Base-by-base conservation (phyloP, 2,888 invertebrate species). In the Entomobrya multifasciata region DNA sequence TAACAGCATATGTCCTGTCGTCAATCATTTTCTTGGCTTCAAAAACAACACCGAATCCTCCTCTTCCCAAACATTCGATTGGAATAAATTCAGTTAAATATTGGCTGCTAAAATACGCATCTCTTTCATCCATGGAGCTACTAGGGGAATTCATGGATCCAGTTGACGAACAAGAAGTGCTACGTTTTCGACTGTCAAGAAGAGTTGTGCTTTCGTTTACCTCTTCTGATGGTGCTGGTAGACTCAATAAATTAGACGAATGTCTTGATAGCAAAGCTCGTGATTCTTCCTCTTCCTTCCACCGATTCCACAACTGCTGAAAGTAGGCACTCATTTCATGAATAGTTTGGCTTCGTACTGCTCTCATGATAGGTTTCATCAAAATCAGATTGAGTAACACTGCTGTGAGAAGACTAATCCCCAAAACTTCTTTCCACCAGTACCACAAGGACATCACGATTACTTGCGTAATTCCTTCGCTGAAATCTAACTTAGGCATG, bases 41-140 rank as follows among this genome's bases (percentile, higher is more conserved):
- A 92, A 99, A 99, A 0, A 99, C 99, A 1, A 99, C 96, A 0
- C 99, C 99, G 93, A 98, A 99, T 0, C 99, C 99, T 22, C 99
- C 99, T 91, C 95, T 95, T 0, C 98, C 98, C 17, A 98, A 93
- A 90, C 96, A 96, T 88, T 95, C 94, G 41, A 97, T 93, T 30
- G 96, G 95, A 67, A 96, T 95, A 93, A 98, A 99, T 92, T 98
- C 98, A 0, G 94, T 95, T 89, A 95, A 94, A 92, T 97, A 99
- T 65, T 98, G 95, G 89, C 93, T 95, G 89, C 91, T 93, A 93
- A 92, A 95, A 10, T 88, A 81, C 0, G 70, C 36, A 8, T 89
- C 88, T 52, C 62, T 47, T 1, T 90, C 87, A 20, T 87, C 87
- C 2, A 72, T 55, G 49, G 82, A n/a, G 22, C 76, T 25, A 52